Percentiles rank a stretch among this genome's conserved stretches.
Evolutionary conservation across 2,797 vertebrate species (phyloP).

Genomic region (Lepus townsendii): DNA sequence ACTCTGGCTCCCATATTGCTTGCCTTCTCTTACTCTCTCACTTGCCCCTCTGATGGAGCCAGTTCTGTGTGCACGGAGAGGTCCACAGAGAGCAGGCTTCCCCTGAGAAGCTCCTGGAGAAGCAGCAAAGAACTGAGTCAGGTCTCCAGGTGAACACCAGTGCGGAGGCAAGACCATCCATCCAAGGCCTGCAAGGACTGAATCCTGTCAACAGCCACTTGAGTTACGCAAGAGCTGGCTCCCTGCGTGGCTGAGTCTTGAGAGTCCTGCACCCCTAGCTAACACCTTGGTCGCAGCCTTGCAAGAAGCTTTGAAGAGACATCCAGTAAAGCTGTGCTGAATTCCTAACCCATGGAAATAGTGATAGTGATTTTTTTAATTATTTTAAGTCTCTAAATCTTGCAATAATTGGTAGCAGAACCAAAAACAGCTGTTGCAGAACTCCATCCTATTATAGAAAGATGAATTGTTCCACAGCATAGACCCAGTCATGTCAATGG

Average conservation of each 20-base stretch:
- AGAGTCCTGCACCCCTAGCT: background rate
- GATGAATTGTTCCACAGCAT: background rate
- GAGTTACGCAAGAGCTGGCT: background rate
- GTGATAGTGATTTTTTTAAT: background rate
- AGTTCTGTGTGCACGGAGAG: background rate
- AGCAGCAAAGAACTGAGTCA: background rate
- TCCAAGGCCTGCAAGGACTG: background rate
- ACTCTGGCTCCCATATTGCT: background rate
- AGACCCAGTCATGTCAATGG: background rate
- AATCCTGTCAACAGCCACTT: background rate
- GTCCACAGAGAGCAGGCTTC: background rate
- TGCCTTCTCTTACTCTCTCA: background rate
- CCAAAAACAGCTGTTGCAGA: background rate
- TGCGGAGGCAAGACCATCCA: background rate
- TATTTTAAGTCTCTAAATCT: background rate
- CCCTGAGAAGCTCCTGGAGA: background rate
- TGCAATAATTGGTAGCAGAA: background rate
- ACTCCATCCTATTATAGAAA: background rate
- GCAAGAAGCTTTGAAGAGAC: background rate
- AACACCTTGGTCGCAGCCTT: background rate
- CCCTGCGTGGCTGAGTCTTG: background rate
- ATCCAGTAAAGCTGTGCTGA: background rate
- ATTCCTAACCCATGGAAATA: background rate
- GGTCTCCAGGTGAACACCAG: background rate
- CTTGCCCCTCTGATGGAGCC: background rate